Evolutionary conservation across 2,888 invertebrate species (phyloP).

Genomic region (Ethmia dodecea): DNA sequence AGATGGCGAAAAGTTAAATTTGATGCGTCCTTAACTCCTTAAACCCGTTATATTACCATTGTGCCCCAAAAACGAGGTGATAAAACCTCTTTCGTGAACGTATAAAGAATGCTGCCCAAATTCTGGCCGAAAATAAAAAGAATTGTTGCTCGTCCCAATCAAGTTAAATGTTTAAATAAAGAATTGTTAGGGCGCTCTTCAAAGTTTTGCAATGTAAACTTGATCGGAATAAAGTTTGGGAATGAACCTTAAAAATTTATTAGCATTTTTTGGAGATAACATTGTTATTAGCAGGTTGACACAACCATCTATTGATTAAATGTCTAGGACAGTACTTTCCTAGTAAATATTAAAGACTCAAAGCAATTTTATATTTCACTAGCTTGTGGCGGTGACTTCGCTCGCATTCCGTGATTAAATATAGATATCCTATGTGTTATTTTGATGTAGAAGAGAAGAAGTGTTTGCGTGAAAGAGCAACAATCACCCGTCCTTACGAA

Average conservation of each 20-base stretch:
- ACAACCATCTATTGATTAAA: too few species aligned
- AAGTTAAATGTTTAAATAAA: constrained; percentile 36
- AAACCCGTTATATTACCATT: constrained; percentile 38
- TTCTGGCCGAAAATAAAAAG: constrained; percentile 24
- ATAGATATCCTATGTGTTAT: too few species aligned
- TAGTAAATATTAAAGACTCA: too few species aligned
- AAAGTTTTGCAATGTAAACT: constrained; percentile 24
- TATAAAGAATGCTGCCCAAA: constrained; percentile 32
- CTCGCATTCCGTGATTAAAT: too few species aligned
- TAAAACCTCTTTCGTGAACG: constrained; percentile 32
- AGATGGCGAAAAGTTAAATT: constrained; percentile 49
- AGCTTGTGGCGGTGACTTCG: too few species aligned
- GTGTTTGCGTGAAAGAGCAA: too few species aligned
- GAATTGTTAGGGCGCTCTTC: constrained; percentile 20
- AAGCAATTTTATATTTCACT: too few species aligned
- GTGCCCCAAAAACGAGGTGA: constrained; percentile 27
- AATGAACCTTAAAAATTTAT: constrained; percentile 1
- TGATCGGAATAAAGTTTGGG: constrained; percentile 19
- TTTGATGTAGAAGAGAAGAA: too few species aligned
- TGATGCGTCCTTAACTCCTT: constrained; percentile 40
- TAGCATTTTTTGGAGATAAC: not conserved
- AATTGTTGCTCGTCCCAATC: constrained; percentile 31
- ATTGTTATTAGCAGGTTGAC: too few species aligned
- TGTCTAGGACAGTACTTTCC: too few species aligned
- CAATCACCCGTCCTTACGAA: too few species aligned